phyloP scores from a whole-genome alignment of 2,113 vertebrate species.

The Daboia siamensis region DNA sequence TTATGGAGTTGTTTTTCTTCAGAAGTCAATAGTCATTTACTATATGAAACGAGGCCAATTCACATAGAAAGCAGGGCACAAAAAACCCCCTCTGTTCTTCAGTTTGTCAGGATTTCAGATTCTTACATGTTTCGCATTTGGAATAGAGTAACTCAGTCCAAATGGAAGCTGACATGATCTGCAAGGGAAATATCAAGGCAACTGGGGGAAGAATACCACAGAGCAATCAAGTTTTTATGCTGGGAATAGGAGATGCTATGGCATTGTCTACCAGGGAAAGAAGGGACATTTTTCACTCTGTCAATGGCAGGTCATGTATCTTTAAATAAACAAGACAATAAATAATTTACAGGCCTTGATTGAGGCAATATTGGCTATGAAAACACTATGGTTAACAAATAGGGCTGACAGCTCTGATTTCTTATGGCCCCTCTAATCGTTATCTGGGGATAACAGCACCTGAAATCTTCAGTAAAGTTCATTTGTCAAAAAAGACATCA shows the following conservation, averaged over 20 bases:
- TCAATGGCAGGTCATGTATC: constrained; percentile 58
- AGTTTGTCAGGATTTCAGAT: not conserved
- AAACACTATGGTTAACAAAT: constrained; percentile 77
- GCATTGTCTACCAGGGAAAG: constrained; percentile 20
- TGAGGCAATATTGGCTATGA: constrained; percentile 55
- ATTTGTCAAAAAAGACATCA: constrained; percentile 44
- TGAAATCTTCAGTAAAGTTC: constrained; percentile 72
- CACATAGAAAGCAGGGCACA: not conserved
- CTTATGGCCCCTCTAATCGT: constrained; percentile 80
- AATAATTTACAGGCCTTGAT: constrained; percentile 68
- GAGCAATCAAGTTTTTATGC: not conserved
- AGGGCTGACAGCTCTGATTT: constrained; percentile 81
- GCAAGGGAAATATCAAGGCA: not conserved
- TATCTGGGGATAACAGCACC: constrained; percentile 69
- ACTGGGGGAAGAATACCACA: not conserved
- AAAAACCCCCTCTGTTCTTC: not conserved
- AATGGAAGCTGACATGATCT: not conserved
- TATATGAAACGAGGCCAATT: not conserved
- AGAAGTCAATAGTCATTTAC: not conserved
- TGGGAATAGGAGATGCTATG: not conserved
- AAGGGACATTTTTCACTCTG: constrained; percentile 65
- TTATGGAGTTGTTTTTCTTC: accelerated
- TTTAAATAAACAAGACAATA: constrained; percentile 75
- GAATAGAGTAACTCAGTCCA: accelerated
- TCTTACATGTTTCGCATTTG: not conserved